Evolutionary conservation across 2,797 vertebrate genomes (phyloP), one percentile per base, ranked within the genome.

Genomic region (Myotis myotis): DNA sequence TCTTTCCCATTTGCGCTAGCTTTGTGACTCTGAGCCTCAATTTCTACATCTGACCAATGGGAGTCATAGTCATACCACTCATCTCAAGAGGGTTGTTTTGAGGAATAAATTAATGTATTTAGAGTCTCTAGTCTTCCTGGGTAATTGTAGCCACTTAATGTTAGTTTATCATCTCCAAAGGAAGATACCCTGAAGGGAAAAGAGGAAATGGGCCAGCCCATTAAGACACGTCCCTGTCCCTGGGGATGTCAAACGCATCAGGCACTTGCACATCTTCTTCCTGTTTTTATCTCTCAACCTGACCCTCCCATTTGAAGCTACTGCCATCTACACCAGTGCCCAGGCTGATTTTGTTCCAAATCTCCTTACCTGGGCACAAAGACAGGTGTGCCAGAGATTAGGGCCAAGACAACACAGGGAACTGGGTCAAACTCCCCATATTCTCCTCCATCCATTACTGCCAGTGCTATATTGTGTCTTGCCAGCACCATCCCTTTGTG

Each of bases 361-460:
- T 49, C 23, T 33, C 19, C 81, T 60, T 16, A n/a, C n/a, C 44
- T 62, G 57, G 70, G 25, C 15, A 71, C 62, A 71, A n/a, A 30
- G 25, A 64, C 5, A 30, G 22, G 38, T 8, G 20, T 19, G 38
- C 22, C 13, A 62, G 4, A 41, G 41, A n/a, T 1, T 13, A 60
- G 19, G 55, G 25, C 25, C 19, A 41, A 72, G 16, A 44, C 4
- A 20, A 19, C 23, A 51, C 0, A 5, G 28, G 16, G 25, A 16
- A 15, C 3, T 3, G 10, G 13, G 28, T 16, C 7, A 22, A 30
- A 22, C 20, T 19, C 33, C 44, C 12, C 0, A 0, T 11, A 36
- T 23, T 36, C 15, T 28, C 51, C 55, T n/a, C 23, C 20, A 28
- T 53, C 30, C 20, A 25, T 5, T 36, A 47, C 1, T 8, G 55